Evolutionary conservation across 2,888 invertebrate species (phyloP).

Genomic region (Unio pictorum): DNA sequence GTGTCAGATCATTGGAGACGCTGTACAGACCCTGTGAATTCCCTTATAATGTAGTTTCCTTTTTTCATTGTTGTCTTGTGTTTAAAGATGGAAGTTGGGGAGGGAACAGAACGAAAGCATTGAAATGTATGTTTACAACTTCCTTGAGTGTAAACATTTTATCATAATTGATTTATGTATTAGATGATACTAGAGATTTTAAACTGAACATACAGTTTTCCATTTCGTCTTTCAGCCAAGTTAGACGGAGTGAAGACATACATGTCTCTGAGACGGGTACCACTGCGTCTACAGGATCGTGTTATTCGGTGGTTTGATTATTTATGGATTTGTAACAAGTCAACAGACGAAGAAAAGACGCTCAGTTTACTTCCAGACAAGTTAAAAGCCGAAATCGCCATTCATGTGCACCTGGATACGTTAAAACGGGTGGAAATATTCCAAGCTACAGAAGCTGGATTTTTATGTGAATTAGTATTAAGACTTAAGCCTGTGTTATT

Average conservation of each 20-base stretch:
- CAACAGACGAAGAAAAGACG: conserved; percentile 93
- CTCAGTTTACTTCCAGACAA: conserved; percentile 79
- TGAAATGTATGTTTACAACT: too few relatives aligned
- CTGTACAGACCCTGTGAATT: too few relatives aligned
- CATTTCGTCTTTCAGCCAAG: conserved; percentile 82
- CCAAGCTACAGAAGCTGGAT: conserved; percentile 99
- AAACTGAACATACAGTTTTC: not conserved
- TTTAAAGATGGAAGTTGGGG: too few relatives aligned
- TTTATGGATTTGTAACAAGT: conserved; percentile 98
- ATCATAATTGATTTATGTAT: too few relatives aligned
- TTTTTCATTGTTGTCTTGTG: too few relatives aligned
- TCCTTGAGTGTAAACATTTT: too few relatives aligned
- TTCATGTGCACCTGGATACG: conserved; percentile 98
- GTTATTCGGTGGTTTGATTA: conserved; percentile 99
- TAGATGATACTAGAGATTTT: too few relatives aligned
- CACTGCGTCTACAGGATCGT: conserved; percentile 94
- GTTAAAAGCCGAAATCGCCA: conserved; percentile 98
- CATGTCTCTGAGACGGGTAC: conserved; percentile 97
- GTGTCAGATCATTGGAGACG: too few relatives aligned
- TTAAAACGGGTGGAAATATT: conserved; percentile 94
- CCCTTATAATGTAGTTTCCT: too few relatives aligned
- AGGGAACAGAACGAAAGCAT: too few relatives aligned
- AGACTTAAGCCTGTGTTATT: conserved; percentile 95
- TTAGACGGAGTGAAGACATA: conserved; percentile 98
- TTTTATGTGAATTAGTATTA: conserved; percentile 96